Percentiles rank a stretch among this genome's conserved stretches.
Conservation (phyloP, 1,140 invertebrate species). For the Drosophila kurseongensis region DNA sequence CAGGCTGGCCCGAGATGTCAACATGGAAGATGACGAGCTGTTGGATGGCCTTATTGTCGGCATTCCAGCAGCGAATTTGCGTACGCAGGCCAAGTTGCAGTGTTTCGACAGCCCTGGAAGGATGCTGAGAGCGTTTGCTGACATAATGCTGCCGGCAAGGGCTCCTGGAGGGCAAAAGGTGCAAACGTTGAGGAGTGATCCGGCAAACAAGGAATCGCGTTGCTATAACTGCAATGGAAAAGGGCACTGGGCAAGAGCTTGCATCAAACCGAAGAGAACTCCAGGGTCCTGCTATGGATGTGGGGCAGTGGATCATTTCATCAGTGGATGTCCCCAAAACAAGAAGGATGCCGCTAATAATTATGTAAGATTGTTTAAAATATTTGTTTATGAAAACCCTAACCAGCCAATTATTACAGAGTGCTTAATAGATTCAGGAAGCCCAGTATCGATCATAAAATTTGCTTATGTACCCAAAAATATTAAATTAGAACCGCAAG, state of each 20-base stretch:
- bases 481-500: not conserved
- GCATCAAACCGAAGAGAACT: not conserved
- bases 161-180: not conserved
- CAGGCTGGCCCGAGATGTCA: not conserved
- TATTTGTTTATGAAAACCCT: too few species aligned
- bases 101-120: not conserved
- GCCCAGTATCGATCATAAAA: not conserved
- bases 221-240: not conserved
- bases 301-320: not conserved
- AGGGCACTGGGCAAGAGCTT: not conserved
- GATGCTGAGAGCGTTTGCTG: slow-evolving; percentile 4
- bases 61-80: too few species aligned
- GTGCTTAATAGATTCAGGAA: slow-evolving; percentile 1
- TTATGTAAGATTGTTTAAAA: not conserved
- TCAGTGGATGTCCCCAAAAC: not conserved
- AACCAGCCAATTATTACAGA: not conserved
- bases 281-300: not conserved
- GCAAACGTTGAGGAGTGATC: not conserved
- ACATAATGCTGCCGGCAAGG: not conserved
- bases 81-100: too few species aligned
- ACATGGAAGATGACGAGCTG: too few species aligned
- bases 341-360: not conserved
- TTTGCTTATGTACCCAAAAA: not conserved
- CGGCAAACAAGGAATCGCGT: not conserved
- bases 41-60: too few species aligned